Percentiles rank a stretch among this genome's conserved stretches.
phyloP scores from a whole-genome alignment of 2,888 invertebrate genomes.

The Lasioglossum figueresi region DNA sequence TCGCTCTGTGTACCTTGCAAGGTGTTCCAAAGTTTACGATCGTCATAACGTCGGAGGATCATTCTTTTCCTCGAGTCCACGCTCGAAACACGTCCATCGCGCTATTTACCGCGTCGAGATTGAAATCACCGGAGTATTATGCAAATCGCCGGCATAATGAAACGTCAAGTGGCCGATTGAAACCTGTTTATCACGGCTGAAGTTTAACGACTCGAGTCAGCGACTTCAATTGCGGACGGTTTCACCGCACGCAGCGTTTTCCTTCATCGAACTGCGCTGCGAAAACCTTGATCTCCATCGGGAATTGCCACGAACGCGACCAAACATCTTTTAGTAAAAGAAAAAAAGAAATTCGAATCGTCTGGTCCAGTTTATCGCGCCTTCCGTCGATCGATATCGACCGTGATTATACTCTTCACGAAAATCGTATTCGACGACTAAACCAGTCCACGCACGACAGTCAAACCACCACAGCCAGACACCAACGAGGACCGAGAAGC shows the following conservation, averaged over 20 bases:
- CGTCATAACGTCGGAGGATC: constrained; percentile 11
- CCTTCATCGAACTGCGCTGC: background rate
- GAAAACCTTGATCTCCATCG: constrained; percentile 23
- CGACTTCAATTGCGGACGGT: constrained; percentile 25
- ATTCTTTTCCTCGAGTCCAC: constrained; percentile 25
- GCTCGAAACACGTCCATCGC: background rate
- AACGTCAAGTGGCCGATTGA: constrained; percentile 47
- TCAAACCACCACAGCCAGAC: background rate
- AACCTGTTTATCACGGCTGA: constrained; percentile 46
- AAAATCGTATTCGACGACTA: constrained; percentile 43
- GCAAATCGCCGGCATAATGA: constrained; percentile 41
- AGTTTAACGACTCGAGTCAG: constrained; percentile 49
- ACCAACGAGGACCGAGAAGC: background rate
- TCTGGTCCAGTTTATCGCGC: constrained; percentile 23
- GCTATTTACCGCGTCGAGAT: constrained; percentile 21
- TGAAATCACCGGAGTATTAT: constrained; percentile 42
- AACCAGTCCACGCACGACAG: constrained; percentile 7
- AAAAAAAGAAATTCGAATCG: background rate
- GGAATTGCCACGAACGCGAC: background rate
- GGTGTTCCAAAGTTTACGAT: constrained; percentile 7
- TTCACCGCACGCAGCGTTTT: constrained; percentile 3
- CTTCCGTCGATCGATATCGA: background rate
- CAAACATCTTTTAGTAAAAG: background rate
- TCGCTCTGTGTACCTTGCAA: background rate
- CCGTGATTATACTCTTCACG: constrained; percentile 21